Evolutionary conservation across 2,888 invertebrate genomes (phyloP).

Genomic region (Apodemia mormo): DNA sequence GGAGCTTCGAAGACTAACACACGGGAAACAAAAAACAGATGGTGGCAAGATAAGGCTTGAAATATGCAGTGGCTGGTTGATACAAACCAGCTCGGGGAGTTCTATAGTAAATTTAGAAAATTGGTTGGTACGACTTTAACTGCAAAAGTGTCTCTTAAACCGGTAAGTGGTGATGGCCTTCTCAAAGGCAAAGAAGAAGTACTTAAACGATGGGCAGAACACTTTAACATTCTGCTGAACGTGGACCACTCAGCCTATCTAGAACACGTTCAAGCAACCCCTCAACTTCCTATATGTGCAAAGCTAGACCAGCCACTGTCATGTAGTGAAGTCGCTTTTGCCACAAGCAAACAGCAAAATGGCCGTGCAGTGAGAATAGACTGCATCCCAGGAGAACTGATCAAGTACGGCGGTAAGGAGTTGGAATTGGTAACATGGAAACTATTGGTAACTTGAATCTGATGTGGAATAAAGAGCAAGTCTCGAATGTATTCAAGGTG

Average conservation of each 20-base stretch:
- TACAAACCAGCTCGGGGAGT: constrained; percentile 29
- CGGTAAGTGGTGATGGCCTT: too few relatives aligned
- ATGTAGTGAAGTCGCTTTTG: not conserved
- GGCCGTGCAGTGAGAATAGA: not conserved
- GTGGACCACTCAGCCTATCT: too few relatives aligned
- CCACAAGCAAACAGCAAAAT: constrained; percentile 1
- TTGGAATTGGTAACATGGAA: not conserved
- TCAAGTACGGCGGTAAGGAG: not conserved
- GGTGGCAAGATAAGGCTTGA: constrained; percentile 32
- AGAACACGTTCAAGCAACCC: too few relatives aligned
- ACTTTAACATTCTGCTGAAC: too few relatives aligned
- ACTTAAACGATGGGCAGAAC: too few relatives aligned
- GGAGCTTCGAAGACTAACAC: constrained; percentile 19
- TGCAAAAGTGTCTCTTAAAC: not conserved
- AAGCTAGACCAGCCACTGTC: constrained; percentile 20
- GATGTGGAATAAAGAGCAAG: too few relatives aligned
- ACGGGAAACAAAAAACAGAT: constrained; percentile 30
- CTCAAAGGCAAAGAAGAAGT: too few relatives aligned
- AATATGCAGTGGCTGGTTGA: constrained; percentile 28
- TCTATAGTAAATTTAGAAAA: constrained; percentile 26
- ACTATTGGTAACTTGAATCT: constrained; percentile 17
- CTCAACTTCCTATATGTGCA: too few relatives aligned
- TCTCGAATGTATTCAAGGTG: too few relatives aligned
- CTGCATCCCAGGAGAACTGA: not conserved
- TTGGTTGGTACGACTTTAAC: constrained; percentile 10